Evolutionary conservation across 2,797 vertebrate genomes (phyloP).

Genomic region (Fistularia tabacaria): DNA sequence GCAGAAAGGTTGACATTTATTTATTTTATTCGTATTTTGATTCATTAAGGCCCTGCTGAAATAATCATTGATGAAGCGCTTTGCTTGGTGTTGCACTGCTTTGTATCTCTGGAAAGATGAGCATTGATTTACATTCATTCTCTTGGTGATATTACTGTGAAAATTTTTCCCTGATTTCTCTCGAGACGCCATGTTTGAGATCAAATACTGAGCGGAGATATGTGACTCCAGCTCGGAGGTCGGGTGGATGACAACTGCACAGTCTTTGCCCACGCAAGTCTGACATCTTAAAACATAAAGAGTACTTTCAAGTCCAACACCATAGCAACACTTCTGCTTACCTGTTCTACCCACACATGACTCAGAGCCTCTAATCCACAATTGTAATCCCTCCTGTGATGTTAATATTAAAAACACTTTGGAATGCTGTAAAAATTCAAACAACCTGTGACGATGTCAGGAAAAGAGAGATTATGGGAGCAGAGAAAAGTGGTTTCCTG

Average conservation of each 20-base stretch:
- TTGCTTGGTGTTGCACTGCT: not conserved
- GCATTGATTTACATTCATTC: constrained; percentile 18
- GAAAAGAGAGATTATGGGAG: not conserved
- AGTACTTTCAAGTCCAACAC: constrained; percentile 60
- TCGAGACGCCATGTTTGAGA: constrained; percentile 37
- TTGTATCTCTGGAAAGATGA: constrained; percentile 1
- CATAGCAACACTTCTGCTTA: constrained; percentile 40
- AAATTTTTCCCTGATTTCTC: constrained; percentile 34
- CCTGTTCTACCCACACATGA: constrained; percentile 41
- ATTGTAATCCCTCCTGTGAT: constrained; percentile 33
- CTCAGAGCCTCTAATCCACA: constrained; percentile 55
- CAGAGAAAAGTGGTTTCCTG: not conserved
- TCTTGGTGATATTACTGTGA: constrained; percentile 19
- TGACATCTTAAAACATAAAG: constrained; percentile 65
- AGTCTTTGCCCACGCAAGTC: constrained; percentile 58
- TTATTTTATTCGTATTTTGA: too few relatives aligned
- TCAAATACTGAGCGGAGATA: constrained; percentile 43
- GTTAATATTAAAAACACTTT: constrained; percentile 25
- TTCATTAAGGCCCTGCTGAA: too few relatives aligned
- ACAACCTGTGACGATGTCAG: too few relatives aligned
- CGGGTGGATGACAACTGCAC: constrained; percentile 53
- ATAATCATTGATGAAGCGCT: too few relatives aligned
- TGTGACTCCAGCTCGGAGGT: constrained; percentile 48
- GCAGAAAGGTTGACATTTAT: too few relatives aligned
- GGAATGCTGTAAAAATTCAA: constrained; percentile 9